phyloP scores from a whole-genome alignment of 2,797 vertebrate genomes.

The Otolemur crassicaudatus region DNA sequence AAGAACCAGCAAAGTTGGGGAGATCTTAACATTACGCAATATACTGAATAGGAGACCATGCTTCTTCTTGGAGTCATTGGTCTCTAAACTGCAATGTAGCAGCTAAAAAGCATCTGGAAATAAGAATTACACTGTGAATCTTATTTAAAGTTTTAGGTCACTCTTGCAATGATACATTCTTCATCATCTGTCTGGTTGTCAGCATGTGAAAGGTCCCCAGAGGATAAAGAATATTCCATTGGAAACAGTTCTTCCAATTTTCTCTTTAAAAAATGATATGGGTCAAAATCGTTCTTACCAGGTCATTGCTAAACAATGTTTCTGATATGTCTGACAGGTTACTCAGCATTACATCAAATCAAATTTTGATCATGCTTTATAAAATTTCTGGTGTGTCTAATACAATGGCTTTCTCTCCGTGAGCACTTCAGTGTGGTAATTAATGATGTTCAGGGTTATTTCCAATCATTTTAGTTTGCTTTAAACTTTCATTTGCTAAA shows the following conservation, averaged over 20 bases:
- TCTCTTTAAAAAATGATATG: constrained; percentile 54
- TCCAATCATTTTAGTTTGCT: background rate
- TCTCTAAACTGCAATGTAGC: background rate
- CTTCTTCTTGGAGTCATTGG: background rate
- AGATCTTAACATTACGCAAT: background rate
- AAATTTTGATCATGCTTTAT: constrained; percentile 37
- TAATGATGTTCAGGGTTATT: background rate
- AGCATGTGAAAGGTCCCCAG: constrained; percentile 14
- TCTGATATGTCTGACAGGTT: constrained; percentile 31
- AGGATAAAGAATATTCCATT: constrained; percentile 55
- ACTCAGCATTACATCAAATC: constrained; percentile 36
- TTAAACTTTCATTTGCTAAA: background rate
- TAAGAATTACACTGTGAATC: background rate
- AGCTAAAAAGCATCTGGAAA: background rate
- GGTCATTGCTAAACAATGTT: constrained; percentile 52
- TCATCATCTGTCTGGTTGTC: constrained; percentile 10
- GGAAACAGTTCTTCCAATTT: constrained; percentile 46
- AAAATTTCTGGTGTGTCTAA: constrained; percentile 18
- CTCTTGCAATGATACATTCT: background rate
- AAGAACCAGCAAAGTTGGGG: background rate
- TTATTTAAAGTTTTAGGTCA: constrained; percentile 26
- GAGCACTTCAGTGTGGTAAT: background rate
- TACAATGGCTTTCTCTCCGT: background rate
- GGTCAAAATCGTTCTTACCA: constrained; percentile 55
- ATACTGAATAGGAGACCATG: background rate